These are phyloP conservation scores for Cydia fagiglandana DNA, from an alignment of 1,140 invertebrate species.

Conservation along the genomic window DNA sequence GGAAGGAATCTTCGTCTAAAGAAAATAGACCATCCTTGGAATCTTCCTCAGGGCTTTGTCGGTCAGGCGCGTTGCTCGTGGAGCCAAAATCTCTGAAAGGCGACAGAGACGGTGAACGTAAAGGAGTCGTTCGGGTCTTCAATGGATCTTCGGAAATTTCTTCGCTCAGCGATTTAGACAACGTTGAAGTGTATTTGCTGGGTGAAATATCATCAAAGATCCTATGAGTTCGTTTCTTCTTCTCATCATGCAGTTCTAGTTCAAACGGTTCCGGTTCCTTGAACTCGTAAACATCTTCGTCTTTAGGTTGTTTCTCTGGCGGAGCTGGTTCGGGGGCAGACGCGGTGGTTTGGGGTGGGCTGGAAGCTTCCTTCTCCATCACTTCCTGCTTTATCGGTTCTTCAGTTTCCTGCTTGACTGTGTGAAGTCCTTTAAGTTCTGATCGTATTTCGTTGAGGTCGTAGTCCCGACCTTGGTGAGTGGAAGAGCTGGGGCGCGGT, in stretches of 20 bases:
- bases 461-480: constrained; percentile 82
- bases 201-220: constrained; percentile 80
- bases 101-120: constrained; percentile 69
- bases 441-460: constrained; percentile 91
- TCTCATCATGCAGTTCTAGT: constrained; percentile 85
- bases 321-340: constrained; percentile 56
- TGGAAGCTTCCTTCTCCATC: constrained; percentile 59
- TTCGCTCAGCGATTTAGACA: constrained; percentile 70
- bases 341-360: constrained; percentile 39
- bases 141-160: constrained; percentile 70
- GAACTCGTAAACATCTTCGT: constrained; percentile 93
- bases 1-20: constrained; percentile 80
- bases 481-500: constrained; percentile 45
- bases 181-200: constrained; percentile 72
- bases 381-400: constrained; percentile 69
- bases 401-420: constrained; percentile 72
- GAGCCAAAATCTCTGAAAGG: constrained; percentile 73
- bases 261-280: constrained; percentile 93
- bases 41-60: constrained; percentile 76
- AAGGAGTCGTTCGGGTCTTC: constrained; percentile 57
- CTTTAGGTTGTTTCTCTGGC: constrained; percentile 80
- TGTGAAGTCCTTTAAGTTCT: constrained; percentile 88
- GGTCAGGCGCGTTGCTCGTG: constrained; percentile 47
- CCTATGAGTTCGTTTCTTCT: constrained; percentile 80
- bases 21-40: constrained; percentile 82